Base-by-base conservation (phyloP, 2,888 invertebrate species). In the Rosalia funebris region DNA sequence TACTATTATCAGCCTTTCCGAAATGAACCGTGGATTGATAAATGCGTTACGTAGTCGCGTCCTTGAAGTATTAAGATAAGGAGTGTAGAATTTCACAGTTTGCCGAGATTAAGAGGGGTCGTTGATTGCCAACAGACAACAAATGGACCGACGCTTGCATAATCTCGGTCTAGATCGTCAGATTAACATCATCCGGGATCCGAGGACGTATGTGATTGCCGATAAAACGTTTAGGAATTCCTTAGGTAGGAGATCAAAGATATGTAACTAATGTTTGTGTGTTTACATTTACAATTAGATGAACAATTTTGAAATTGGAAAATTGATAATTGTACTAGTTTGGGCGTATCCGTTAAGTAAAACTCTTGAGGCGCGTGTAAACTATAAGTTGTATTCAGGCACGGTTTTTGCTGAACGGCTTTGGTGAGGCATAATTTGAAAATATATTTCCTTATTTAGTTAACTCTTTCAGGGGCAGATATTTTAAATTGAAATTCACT, bases 1-100 rank as follows among this genome's bases (percentile, higher is more conserved):
- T 20, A 20, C 11, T 9, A n/a, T 39, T 50, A 50, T 50, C 50
- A 19, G 11, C 11, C 39, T 41, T 50, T 20, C 19, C 5, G 19
- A 25, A 31, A 50, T 37, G 19, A 50, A 50, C 39, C 31, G 25
- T 50, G 10, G 36, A 39, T 25, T 50, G 11, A 11, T 20, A 12
- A 31, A 15, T 25, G 25, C 37, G 12, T 46, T 12, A 50, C 50
- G 39, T 44, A 25, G n/a, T 20, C 20, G 19, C 44, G 44, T 44
- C 44, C 44, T 44, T 44, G 44, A 44, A 44, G 11, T 25, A 44
- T 44, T 44, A 44, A 44, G 44, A 44, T 44, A 44, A 44, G 12
- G 44, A 12, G 2, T 44, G 12, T 25, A 44, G 7, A 44, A 14
- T 25, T 12, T 20, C 12, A 4, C 1, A 4, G 1, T n/a, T 44